These are phyloP conservation scores for Bombus superbus DNA, from an alignment of 1,140 invertebrate species.

Conservation along the genomic window DNA sequence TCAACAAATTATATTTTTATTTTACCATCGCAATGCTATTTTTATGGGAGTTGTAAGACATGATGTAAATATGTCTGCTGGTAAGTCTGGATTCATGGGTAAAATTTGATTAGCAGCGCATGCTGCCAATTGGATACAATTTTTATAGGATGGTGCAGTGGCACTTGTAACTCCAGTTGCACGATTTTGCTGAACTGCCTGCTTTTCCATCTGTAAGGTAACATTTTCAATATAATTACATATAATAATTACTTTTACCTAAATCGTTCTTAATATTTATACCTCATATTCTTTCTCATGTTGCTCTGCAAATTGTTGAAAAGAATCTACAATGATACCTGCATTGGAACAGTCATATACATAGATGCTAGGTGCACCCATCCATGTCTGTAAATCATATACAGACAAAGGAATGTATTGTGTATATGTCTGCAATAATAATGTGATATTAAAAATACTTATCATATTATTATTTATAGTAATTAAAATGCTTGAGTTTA, in stretches of 20 bases:
- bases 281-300: slow-evolving; percentile 95
- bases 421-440: slow-evolving; percentile 91
- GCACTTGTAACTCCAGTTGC: slow-evolving; percentile 72
- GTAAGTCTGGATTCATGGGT: slow-evolving; percentile 98
- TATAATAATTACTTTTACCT: neutral
- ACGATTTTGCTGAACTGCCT: slow-evolving; percentile 77
- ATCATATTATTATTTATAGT: neutral
- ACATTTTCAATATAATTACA: slow-evolving; percentile 21
- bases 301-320: slow-evolving; percentile 95
- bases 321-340: slow-evolving; percentile 96
- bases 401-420: slow-evolving; percentile 99
- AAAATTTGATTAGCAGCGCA: slow-evolving; percentile 95
- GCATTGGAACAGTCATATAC: slow-evolving; percentile 99
- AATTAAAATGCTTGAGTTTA: slow-evolving; percentile 5
- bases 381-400: slow-evolving; percentile 99
- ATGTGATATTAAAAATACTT: neutral
- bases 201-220: slow-evolving; percentile 76
- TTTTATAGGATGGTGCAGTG: slow-evolving; percentile 87
- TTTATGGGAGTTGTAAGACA: slow-evolving; percentile 99
- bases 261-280: slow-evolving; percentile 35
- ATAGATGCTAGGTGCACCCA: slow-evolving; percentile 99
- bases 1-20: slow-evolving; percentile 1
- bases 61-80: slow-evolving; percentile 99
- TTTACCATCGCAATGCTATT: slow-evolving; percentile 95
- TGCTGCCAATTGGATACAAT: slow-evolving; percentile 98